Base-by-base conservation (phyloP, 2,888 invertebrate genomes). In the Gasteruption jaculator region DNA sequence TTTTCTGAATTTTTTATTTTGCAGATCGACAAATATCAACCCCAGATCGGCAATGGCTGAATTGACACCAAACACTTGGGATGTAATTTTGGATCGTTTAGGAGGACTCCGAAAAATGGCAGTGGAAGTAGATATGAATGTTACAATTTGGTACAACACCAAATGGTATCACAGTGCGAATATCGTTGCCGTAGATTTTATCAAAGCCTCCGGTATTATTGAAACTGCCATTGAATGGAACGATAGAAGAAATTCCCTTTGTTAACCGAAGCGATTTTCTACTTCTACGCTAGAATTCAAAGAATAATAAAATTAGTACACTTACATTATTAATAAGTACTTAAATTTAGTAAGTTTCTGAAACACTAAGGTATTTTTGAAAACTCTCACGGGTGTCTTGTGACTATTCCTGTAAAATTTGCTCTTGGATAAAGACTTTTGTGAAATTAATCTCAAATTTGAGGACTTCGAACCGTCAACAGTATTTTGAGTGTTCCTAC, bases 161-260 rank as follows among this genome's bases (percentile, higher is more conserved):
- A 76, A 76, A 26, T 86, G 85, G 85, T 74, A 81, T 31, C 69
- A 74, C 10, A 76, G 76, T 39, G 82, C 82, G 7, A 87, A 86
- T 64, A 81, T 86, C 18, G 77, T 87, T 2, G 80, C 86, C 1
- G 78, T 83, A 5, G 87, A 87, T 66, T 87, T 81, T 64, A 83
- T 86, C 58, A 73, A 84, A 46, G 81, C 79, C 12, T 85, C 82
- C 30, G 85, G 86, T 61, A 74, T 87, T 20, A 74, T 86, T 30
- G 83, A 85, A 20, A 46, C 54, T 12, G 64, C 65, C 12, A 58
- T 65, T 30, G 52, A 64, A 25, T 54, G 60, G 48, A 65, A 65
- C 27, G 60, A 61, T 25, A 54, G 51, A 46, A 55, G 63, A 42
- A 44, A 53, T 16, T 38, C 52, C 2, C 21, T 43, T 22, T 60